phyloP scores from a whole-genome alignment of 1,140 invertebrate species.

The Listronotus oregonensis region DNA sequence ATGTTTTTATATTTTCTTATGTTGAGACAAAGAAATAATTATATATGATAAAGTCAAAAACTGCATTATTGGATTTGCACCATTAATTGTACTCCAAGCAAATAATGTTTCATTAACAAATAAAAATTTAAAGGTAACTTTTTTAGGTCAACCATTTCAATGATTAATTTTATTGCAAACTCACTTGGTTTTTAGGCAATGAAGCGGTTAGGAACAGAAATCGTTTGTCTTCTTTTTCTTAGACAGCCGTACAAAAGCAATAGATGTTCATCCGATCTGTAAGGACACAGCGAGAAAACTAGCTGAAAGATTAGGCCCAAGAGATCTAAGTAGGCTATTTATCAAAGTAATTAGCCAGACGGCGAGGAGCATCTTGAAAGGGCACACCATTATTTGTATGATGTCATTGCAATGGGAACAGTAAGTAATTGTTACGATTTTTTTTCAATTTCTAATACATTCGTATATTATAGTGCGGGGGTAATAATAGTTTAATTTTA shows the following conservation, averaged over 20 bases:
- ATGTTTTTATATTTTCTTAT: constrained; percentile 55
- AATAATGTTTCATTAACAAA: too few relatives aligned
- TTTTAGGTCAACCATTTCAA: too few relatives aligned
- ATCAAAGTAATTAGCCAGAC: constrained; percentile 81
- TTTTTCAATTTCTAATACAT: too few relatives aligned
- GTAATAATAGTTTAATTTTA: too few relatives aligned
- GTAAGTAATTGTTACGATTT: constrained; percentile 60
- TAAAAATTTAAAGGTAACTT: too few relatives aligned
- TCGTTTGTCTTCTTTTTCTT: constrained; percentile 95
- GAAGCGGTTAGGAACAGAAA: constrained; percentile 85
- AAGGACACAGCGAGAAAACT: constrained; percentile 86
- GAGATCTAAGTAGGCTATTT: constrained; percentile 91
- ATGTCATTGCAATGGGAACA: constrained; percentile 94
- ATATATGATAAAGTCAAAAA: too few relatives aligned
- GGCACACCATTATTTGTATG: constrained; percentile 90
- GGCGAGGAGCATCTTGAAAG: constrained; percentile 92
- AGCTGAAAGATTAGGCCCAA: constrained; percentile 85
- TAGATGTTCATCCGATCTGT: constrained; percentile 91
- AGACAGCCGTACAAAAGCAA: constrained; percentile 92
- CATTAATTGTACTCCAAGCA: too few relatives aligned
- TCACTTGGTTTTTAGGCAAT: constrained; percentile 69
- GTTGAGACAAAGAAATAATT: not conserved
- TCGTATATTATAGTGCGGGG: too few relatives aligned
- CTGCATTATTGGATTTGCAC: too few relatives aligned
- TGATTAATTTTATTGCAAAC: too few relatives aligned